Base-by-base conservation (phyloP, 1,140 invertebrate genomes). In the Acromyrmex charruanus region DNA sequence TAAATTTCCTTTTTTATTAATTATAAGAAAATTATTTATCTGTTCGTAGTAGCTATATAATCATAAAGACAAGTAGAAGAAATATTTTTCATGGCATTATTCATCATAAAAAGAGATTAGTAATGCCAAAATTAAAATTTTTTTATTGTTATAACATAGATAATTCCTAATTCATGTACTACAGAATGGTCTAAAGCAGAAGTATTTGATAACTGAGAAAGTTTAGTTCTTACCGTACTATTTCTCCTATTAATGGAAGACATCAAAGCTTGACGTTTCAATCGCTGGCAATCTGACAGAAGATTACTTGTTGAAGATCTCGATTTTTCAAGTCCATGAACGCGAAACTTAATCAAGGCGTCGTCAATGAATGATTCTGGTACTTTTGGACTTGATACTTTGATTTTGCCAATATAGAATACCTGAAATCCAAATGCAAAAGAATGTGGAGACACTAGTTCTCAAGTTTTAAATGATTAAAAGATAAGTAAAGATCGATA, bases 341-440 rank as follows among this genome's bases (percentile, higher is more conserved):
- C 96, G 66, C 97, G 96, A 92, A 99, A 98, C 94, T 98, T 98
- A 74, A 97, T 96, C 51, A 99, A 95, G 14, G 98, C 98, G 92
- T 99, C 98, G 93, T 99, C 98, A 85, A 99, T 98, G 89, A 99
- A 98, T 0, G 97, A 96, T 90, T 98, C 97, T 5, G 98, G 97
- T 25, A 99, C 98, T 93, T 98, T 98, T 93, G 97, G 97, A 93
- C 98, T 97, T 51, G 97, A 97, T 80, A 98, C 97, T 87, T 97
- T 97, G 10, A 98, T 98, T 95, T 98, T 98, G 3, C 98, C 98
- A 80, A 98, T 97, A 93, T 99, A 99, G 63, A 98, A 95, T 0
- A 98, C 98, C 97, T 98, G 93, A 39, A 96, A 96, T 16, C 0
- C 16, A 71, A 71, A 4, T 21, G 6, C 14, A 68, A 53, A 14